Base-by-base conservation (phyloP, 2,113 vertebrate genomes). In the Pica pica region DNA sequence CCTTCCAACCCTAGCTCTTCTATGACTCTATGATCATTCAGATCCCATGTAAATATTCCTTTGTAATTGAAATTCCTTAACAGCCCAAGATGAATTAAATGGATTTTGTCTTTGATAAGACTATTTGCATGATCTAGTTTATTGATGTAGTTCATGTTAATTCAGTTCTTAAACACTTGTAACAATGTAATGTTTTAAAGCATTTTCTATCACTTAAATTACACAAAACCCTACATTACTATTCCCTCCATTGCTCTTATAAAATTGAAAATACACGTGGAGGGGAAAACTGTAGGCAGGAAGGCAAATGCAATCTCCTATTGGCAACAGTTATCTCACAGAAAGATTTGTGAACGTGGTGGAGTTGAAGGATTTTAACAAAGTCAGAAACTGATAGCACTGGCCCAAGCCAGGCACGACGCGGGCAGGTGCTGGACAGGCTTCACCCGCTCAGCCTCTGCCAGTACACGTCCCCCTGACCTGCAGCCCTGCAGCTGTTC, bases 341-440 rank as follows among this genome's bases (percentile, higher is more conserved):
- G 83, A 76, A 78, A 46, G 88, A 60, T 60, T 83, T 75, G 49
- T 57, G 80, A 41, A 22, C 46, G 73, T 49, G 31, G 52, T 57
- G 57, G 41, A 33, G 94, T 89, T 68, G 86, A 61, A 57, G 47
- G 76, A 55, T 87, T 93, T 92, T 61, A 59, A 44, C 31, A 13
- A 78, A 96, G 61, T 63, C 88, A 94, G 95, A 87, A 80, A 15
- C 42, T 35, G 95, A 70, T 89, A 91, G 70, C 74, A 59, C 30
- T 4, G 14, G 55, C 74, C 37, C 21, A 49, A 87, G 81, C 46
- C 83, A 93, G 86, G 90, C 90, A 87, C 41, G 24, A 35, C 0
- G 13, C 46, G 47, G 92, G 93, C 96, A 97, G 95, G 95, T 97
- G 95, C 93, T 94, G 94, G 52, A n/a, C 53, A 37, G 70, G 65